Base-by-base conservation (phyloP, 2,113 vertebrate genomes). In the Nothobranchius furzeri region DNA sequence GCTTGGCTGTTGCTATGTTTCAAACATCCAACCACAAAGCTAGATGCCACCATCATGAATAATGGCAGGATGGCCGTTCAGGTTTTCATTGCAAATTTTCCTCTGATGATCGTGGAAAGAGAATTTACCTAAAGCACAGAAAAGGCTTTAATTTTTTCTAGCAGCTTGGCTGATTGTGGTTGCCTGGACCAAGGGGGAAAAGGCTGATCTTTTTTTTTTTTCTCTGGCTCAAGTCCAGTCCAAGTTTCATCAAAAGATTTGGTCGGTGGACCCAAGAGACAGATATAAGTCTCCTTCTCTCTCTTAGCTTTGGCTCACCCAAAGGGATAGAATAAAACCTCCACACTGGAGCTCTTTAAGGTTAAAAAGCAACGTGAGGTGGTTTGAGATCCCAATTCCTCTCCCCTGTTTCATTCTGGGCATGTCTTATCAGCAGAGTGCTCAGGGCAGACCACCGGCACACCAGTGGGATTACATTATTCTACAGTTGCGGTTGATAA, bases 391-490 rank as follows among this genome's bases (percentile, higher is more conserved):
- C 25, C 11, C 45, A 30, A 62, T 37, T 25, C 9, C 9, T 15
- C 9, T n/a, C 6, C 30, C 49, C 12, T 25, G 20, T 7, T 13
- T 13, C 42, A 64, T 17, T 64, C 7, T 36, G 24, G 13, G 61
- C 49, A 64, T 43, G 17, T 12, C 37, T 25, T 25, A 42, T 42
- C 17, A 24, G 17, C n/a, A 64, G 37, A 64, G 61, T 25, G 37
- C 40, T 6, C 9, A 6, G 48, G 35, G 48, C 17, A 45, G 57
- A 45, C 48, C 42, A 13, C 62, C 50, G 43, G 49, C 35, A 37
- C 50, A 30, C 62, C 15, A 35, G 47, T 40, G 30, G 47, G n/a
- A 63, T 62, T 50, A 49, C 15, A 47, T 40, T 63, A 63, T 20
- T 12, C 60, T 40, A 24, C 30, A 13, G 35, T 20, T 36, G 17